Evolutionary conservation across 2,113 vertebrate genomes (phyloP), one percentile per base, ranked within the genome.

Genomic region (Gobius niger): DNA sequence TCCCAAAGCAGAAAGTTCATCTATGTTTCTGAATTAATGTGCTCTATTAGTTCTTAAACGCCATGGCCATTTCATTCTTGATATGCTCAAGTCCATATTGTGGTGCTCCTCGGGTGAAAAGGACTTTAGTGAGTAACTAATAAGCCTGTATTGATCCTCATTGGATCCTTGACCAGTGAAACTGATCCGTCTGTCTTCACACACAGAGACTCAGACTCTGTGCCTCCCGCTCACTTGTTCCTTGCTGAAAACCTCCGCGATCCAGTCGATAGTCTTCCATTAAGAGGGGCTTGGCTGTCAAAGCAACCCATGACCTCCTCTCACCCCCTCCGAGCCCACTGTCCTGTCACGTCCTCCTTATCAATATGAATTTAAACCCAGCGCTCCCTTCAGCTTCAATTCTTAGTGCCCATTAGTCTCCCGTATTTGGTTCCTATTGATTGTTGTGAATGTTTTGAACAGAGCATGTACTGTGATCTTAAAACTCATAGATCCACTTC

Each of bases 231-330:
- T 91, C 89, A 88, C 91, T 91, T 86, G 82, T 86, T 92, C 89
- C 87, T 87, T 88, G 75, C 86, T 88, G 90, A 10, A 91, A 93
- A 93, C 92, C 92, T 81, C 78, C 80, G 42, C 34, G 85, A 90
- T 80, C 84, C 91, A 93, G 95, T 98, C 95, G 92, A 96, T 96
- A 94, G 81, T 57, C 85, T 84, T 94, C 95, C 96, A 97, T 98
- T 98, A 98, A 90, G 91, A 91, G 80, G 76, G 82, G 86, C 87
- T 84, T 84, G 86, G 91, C 92, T 91, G 91, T 95, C 93, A 92
- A 87, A 92, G 86, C 92, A 93, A 93, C 91, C 91, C 9, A 59
- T 91, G 86, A 92, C 93, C 94, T 90, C 91, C 56, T 82, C 82
- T 89, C 70, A 9, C 78, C 82, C 84, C 78, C 65, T 47, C 72